Conservation (phyloP, 1,140 invertebrate genomes). For the Aphelinus atriplicis region DNA sequence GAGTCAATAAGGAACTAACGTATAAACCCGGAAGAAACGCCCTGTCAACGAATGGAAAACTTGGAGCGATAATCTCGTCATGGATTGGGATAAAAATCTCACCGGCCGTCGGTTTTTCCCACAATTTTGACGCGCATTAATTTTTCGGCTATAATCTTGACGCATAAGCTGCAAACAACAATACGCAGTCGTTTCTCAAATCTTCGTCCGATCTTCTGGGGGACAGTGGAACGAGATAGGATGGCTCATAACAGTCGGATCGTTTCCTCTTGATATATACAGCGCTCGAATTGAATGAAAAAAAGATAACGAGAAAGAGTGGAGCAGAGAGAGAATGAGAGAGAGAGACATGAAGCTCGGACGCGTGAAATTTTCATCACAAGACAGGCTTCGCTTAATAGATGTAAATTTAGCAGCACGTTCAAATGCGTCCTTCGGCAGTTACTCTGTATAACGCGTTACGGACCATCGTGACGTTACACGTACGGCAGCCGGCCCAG, state of each 20-base stretch:
- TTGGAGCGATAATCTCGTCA: neutral
- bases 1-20: neutral
- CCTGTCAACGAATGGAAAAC: neutral
- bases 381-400: conserved; percentile 3
- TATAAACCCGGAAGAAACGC: neutral
- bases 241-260: too few relatives aligned
- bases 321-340: neutral
- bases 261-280: too few relatives aligned
- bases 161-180: too few relatives aligned
- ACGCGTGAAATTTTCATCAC: conserved; percentile 12
- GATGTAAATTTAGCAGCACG: conserved; percentile 24
- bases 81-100: neutral
- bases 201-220: too few relatives aligned
- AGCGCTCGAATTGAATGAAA: too few relatives aligned
- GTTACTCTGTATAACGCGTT: neutral
- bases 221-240: too few relatives aligned
- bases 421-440: conserved; percentile 19
- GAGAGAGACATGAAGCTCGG: neutral
- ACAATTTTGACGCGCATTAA: neutral
- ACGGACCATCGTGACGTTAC: neutral
- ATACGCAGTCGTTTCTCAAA: too few relatives aligned
- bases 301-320: too few relatives aligned
- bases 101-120: too few relatives aligned
- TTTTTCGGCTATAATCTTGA: neutral
- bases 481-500: neutral